A percentile compares a stretch with the other conserved stretches of the same genome.
Conservation (phyloP, 2,113 vertebrate genomes). For the Argyrosomus japonicus region DNA sequence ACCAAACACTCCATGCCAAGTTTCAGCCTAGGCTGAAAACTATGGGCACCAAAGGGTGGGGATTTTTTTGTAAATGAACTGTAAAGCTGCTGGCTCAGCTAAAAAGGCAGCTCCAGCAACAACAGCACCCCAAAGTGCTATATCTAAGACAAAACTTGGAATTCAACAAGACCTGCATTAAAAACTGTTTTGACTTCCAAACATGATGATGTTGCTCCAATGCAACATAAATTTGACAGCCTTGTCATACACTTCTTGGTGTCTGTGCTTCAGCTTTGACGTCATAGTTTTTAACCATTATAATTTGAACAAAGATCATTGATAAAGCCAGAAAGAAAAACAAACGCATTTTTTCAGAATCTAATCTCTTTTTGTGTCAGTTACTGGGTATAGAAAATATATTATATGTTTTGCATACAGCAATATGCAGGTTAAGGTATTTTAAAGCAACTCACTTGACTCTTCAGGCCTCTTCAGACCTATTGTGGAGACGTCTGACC, state of each 20-base stretch:
- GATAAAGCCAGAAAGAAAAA: slow-evolving; percentile 5
- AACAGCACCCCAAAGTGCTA: background rate
- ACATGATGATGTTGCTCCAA: slow-evolving; percentile 5
- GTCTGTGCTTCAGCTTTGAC: slow-evolving; percentile 3
- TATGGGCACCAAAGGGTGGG: no score
- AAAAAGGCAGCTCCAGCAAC: background rate
- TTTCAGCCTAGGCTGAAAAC: no score
- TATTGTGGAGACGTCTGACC: background rate
- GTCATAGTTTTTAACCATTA: slow-evolving; percentile 17
- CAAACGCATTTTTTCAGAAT: background rate
- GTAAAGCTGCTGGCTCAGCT: no score
- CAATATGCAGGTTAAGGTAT: slow-evolving; percentile 1
- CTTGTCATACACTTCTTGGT: slow-evolving; percentile 4
- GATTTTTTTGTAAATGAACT: no score
- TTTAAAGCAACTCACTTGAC: slow-evolving; percentile 5
- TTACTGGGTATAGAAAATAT: no score
- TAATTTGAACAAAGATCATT: slow-evolving; percentile 16
- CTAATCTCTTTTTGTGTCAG: no score
- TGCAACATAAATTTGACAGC: background rate
- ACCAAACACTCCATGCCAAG: no score
- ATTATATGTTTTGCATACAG: background rate
- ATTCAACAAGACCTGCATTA: background rate
- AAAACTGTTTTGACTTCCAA: background rate
- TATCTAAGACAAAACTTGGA: background rate
- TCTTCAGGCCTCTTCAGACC: background rate